phyloP scores from a whole-genome alignment of 2,888 invertebrate species.

The Merodon equestris region DNA sequence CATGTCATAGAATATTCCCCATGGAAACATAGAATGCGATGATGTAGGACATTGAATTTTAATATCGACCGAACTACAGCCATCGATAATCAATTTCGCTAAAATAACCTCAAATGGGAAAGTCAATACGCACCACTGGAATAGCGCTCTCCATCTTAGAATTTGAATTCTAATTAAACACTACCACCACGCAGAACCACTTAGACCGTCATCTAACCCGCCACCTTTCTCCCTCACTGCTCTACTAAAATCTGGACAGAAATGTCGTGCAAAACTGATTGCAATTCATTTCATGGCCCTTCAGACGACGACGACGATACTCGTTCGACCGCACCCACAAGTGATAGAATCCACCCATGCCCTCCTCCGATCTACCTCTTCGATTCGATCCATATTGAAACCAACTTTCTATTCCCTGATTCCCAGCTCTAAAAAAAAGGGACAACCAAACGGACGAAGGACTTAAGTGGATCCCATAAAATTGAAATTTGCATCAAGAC shows the following conservation, averaged over 20 bases:
- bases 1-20: too few species aligned
- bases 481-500: constrained; percentile 68
- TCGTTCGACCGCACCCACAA: constrained; percentile 31
- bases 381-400: too few species aligned
- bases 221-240: background rate
- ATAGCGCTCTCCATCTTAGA: background rate
- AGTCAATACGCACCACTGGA: too few species aligned
- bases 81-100: too few species aligned
- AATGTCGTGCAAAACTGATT: constrained; percentile 54
- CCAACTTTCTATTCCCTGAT: too few species aligned
- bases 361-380: too few species aligned
- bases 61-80: too few species aligned
- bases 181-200: constrained; percentile 3
- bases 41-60: too few species aligned
- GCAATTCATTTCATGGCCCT: constrained; percentile 34
- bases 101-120: too few species aligned
- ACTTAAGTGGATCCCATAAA: constrained; percentile 68
- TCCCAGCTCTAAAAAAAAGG: constrained; percentile 51
- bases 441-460: constrained; percentile 57
- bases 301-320: constrained; percentile 29
- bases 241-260: background rate
- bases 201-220: constrained; percentile 18
- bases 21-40: too few species aligned
- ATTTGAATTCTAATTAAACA: constrained; percentile 41
- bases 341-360: constrained; percentile 54